These are phyloP conservation scores for Xestoiulus laeticollis DNA, from an alignment of 2,888 invertebrate genomes.

Conservation along the genomic window DNA sequence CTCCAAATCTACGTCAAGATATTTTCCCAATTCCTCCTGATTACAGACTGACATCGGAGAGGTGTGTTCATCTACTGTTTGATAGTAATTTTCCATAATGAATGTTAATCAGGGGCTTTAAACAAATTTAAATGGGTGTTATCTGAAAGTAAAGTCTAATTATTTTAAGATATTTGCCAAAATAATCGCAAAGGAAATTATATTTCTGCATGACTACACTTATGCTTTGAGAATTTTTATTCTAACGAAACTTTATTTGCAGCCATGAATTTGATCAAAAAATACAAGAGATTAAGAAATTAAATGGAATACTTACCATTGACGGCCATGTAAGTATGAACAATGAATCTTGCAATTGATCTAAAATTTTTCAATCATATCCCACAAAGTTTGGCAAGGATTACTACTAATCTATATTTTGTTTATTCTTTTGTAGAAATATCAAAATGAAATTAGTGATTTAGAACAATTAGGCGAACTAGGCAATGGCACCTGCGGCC, in stretches of 20 bases:
- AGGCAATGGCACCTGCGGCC: constrained; percentile 96
- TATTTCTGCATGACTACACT: no score
- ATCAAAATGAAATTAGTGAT: constrained; percentile 82
- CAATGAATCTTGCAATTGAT: constrained; percentile 36
- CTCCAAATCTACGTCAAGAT: not conserved
- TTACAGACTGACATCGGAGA: not conserved
- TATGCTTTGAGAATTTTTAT: no score
- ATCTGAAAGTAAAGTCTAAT: no score
- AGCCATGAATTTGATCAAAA: constrained; percentile 76
- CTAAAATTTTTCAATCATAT: not conserved
- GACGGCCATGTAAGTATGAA: constrained; percentile 70
- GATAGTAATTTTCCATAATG: no score
- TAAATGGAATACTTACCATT: constrained; percentile 88
- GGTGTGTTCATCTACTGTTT: not conserved
- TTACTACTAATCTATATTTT: not conserved
- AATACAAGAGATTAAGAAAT: constrained; percentile 91
- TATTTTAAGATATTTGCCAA: no score
- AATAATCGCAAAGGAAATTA: no score
- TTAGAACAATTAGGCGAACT: constrained; percentile 86
- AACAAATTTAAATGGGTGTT: no score
- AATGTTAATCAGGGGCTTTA: no score
- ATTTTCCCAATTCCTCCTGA: not conserved
- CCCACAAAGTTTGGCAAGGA: not conserved
- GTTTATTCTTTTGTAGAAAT: constrained; percentile 67
- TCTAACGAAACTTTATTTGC: constrained; percentile 30